Conservation (phyloP, 2,113 vertebrate species). For the Suncus etruscus region DNA sequence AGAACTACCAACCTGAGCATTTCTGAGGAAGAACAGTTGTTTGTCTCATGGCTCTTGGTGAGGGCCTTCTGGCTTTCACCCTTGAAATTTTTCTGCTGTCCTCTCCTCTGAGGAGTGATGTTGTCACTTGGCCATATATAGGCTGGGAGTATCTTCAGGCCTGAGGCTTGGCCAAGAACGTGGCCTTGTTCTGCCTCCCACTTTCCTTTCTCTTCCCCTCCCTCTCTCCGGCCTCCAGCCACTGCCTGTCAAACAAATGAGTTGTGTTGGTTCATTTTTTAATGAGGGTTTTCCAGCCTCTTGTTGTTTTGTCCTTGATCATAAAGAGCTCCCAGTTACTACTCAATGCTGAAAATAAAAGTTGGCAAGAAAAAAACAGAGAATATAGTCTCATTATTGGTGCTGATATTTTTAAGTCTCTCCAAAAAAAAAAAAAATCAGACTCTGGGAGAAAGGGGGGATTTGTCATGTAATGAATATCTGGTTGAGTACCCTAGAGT, state of each 20-base stretch:
- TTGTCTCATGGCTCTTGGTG: background rate
- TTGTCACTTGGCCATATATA: background rate
- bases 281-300: conserved; percentile 78
- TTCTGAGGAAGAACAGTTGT: conserved; percentile 31
- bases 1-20: background rate
- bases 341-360: conserved; percentile 81
- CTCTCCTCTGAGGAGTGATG: background rate
- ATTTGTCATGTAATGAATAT: conserved; percentile 72
- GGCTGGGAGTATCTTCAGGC: conserved; percentile 27
- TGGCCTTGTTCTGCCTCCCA: conserved; percentile 27
- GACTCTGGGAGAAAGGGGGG: conserved; percentile 67
- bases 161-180: conserved; percentile 54
- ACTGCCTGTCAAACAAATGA: conserved; percentile 72
- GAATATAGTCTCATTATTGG: background rate
- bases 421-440: conserved; percentile 64
- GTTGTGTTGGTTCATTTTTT: conserved; percentile 75
- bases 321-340: conserved; percentile 80
- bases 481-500: conserved; percentile 61
- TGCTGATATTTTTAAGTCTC: conserved; percentile 75
- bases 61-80: background rate
- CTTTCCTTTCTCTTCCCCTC: conserved; percentile 37
- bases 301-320: conserved; percentile 72
- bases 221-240: conserved; percentile 38
- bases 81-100: background rate
- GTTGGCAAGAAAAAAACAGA: conserved; percentile 74